Evolutionary conservation across 2,888 invertebrate species (phyloP).

Genomic region (Diogma glabrata): DNA sequence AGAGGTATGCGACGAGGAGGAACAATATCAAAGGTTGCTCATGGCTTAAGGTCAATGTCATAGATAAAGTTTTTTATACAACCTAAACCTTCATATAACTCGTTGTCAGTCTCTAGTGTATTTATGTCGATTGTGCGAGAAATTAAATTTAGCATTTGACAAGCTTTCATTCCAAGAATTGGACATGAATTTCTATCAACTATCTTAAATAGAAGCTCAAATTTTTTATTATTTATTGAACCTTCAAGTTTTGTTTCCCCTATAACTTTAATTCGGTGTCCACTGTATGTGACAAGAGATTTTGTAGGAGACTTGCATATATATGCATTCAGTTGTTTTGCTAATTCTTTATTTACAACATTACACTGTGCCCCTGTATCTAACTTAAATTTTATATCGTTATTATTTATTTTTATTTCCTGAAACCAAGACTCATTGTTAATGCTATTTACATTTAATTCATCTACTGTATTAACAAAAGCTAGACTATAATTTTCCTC

Average conservation of each 20-base stretch:
- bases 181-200: too few species aligned
- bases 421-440: neutral
- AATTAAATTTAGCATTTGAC: too few species aligned
- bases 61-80: neutral
- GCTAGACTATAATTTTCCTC: too few species aligned
- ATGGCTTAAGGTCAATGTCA: neutral
- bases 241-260: neutral
- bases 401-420: neutral
- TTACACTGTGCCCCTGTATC: neutral
- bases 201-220: neutral
- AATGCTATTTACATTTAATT: too few species aligned
- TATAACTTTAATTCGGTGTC: neutral
- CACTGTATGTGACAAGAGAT: neutral
- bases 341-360: neutral
- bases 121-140: too few species aligned
- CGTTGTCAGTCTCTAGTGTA: neutral
- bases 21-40: neutral
- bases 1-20: neutral
- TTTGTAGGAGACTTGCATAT: too few species aligned
- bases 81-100: neutral
- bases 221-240: neutral
- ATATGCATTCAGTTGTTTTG: too few species aligned
- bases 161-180: too few species aligned
- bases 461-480: too few species aligned
- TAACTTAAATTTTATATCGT: neutral